Evolutionary conservation across 2,888 invertebrate genomes (phyloP), one percentile per base, ranked within the genome.

Genomic region (Mythimna ferrago): DNA sequence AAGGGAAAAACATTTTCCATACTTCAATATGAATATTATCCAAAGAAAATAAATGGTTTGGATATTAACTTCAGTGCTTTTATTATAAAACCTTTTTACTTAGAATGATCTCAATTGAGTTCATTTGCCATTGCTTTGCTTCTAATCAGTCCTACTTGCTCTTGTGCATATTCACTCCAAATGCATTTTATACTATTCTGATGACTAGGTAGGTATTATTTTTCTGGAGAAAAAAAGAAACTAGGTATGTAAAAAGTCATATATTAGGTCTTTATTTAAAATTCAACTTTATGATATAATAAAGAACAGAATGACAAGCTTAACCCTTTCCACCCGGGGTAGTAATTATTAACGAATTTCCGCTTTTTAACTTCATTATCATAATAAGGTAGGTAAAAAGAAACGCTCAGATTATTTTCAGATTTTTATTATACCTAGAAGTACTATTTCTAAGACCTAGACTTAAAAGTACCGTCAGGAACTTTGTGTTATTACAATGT

Each of bases 31-130:
- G 48, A 75, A 68, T 76, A 89, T 87, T 88, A 91, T 91, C 88
- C 88, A 89, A 90, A 89, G 81, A 81, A 76, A 88, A 93, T 92
- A 93, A 92, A 93, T 73, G 62, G 83, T 86, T 87, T 89, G 88
- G 87, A 90, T 90, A 91, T 89, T 84, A 84, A 78, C 44, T 69
- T 81, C 76, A 68, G 81, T 73, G 74, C 71, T 85, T 84, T 81
- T 67, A 63, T 80, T 73, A 44, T 44, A 16, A 57, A 53, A 62
- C 16, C 66, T 58, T 76, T 64, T 60, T 61, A 48, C 16, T 48
- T 35, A 48, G 7, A 53, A 65, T 21, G 19, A 32, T 53, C 10
- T n/a, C 6, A 41, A 38, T 16, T 32, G 0, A 35, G 44, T 35
- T n/a, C 35, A 19, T 60, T 57, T 26, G 14, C 14, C 16, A 60